Evolutionary conservation across 2,888 invertebrate genomes (phyloP), one percentile per base, ranked within the genome.

Genomic region (Drosophila koepferae): DNA sequence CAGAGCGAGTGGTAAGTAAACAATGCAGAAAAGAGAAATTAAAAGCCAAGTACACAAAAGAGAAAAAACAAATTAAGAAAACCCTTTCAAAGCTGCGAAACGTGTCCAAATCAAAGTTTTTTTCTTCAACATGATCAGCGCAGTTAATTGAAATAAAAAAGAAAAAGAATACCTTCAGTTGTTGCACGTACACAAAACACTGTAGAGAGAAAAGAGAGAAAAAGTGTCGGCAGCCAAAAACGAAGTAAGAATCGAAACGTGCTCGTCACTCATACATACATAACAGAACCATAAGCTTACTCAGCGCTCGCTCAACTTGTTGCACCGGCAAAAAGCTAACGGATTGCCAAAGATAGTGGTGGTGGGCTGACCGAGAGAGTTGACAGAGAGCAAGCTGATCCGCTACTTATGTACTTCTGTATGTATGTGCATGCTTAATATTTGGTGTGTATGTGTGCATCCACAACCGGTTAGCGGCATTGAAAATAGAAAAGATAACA

Each of bases 1-100:
- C 99, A 62, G 99, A 99, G 94, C 94, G 99, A 94, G 97, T 99
- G 95, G 95, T 95, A 86, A 92, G 91, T 89, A 46, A 48, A 56
- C 36, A 9, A n/a, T 20, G 43, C 28, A 44, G 14, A 28, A 46
- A 38, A 34, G 20, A 55, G 31, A 38, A 74, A 64, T 18, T 34
- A 23, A n/a, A 44, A 36, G n/a, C n/a, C 10, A 56, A 16, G n/a
- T 12, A 20, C 8, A 40, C 23, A 40, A 34, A 44, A 51, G 7
- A 16, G 7, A 16, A 7, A 16, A 9, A 9, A 34, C 10, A 40
- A 48, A 10, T 7, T 14, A 43, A 36, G 23, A 44, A 69, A 34
- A 14, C 65, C 71, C 70, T 62, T 69, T 49, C 58, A 59, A 48
- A 60, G 44, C n/a, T 34, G 53, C 56, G 12, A 61, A 61, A 66